Evolutionary conservation across 2,113 vertebrate species (phyloP).

Genomic region (Ciconia boyciana): DNA sequence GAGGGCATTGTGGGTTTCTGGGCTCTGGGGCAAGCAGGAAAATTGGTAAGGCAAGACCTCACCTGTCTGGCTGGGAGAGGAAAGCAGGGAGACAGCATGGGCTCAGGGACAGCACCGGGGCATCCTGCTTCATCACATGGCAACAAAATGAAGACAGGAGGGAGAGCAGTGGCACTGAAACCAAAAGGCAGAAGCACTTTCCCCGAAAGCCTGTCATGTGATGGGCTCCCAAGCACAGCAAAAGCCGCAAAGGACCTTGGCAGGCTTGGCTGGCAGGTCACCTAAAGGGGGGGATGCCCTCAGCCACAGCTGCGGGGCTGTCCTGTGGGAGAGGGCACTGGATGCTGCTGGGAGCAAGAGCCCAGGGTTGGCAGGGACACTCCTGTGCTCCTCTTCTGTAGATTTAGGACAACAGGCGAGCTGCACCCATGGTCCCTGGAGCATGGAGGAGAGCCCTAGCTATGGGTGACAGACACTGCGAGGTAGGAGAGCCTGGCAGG

Average conservation of each 20-base stretch:
- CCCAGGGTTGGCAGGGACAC: rapidly evolving
- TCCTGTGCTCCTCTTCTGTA: background rate
- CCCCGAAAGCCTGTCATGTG: background rate
- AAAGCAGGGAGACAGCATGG: background rate
- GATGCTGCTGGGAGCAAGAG: background rate
- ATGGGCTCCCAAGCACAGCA: background rate
- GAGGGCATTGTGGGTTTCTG: too few relatives aligned
- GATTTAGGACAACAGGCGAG: background rate
- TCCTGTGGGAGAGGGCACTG: background rate
- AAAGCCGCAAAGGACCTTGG: background rate
- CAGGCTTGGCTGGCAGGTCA: background rate
- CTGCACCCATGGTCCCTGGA: background rate
- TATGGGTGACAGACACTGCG: background rate
- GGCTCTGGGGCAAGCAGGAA: background rate
- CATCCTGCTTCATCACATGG: background rate
- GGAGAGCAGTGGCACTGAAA: background rate
- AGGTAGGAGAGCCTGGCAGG: background rate
- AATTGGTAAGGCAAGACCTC: background rate
- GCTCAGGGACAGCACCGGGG: rapidly evolving
- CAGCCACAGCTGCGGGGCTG: background rate
- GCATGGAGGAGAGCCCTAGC: background rate
- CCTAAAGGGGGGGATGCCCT: rapidly evolving
- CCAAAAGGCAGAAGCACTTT: background rate
- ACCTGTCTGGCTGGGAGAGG: background rate
- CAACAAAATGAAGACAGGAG: background rate